These are phyloP conservation scores for Platygyra sinensis DNA, from an alignment of 64 coral and sea anemone genomes.

Conservation along the genomic window DNA sequence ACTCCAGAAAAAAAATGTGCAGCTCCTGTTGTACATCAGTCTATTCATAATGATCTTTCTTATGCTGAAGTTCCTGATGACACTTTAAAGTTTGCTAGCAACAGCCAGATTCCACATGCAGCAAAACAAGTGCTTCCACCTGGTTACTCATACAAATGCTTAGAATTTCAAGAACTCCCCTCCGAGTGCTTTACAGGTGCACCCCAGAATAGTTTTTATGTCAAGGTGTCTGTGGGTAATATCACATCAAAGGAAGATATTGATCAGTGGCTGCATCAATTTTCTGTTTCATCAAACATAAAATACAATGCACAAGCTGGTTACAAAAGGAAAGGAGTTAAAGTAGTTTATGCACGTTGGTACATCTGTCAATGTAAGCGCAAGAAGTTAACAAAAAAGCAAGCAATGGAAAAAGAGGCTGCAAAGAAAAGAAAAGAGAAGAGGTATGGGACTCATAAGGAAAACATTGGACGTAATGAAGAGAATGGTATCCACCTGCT, in stretches of 20 bases:
- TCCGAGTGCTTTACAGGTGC: slow-evolving; percentile 51
- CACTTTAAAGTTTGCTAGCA: too few species aligned
- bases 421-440: slow-evolving; percentile 20
- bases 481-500: slow-evolving; percentile 48
- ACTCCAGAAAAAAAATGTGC: too few species aligned
- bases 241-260: slow-evolving; percentile 63
- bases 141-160: slow-evolving; percentile 38
- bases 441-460: slow-evolving; percentile 12
- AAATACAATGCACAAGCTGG: slow-evolving; percentile 62
- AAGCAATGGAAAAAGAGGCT: slow-evolving; percentile 27
- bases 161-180: slow-evolving; percentile 41
- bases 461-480: slow-evolving; percentile 42
- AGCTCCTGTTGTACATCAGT: too few species aligned
- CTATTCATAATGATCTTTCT: slow-evolving; percentile 22
- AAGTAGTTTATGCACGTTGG: slow-evolving; percentile 42
- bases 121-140: slow-evolving; percentile 32
- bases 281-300: slow-evolving; percentile 54
- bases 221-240: slow-evolving; percentile 42
- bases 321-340: slow-evolving; percentile 41
- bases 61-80: slow-evolving; percentile 30
- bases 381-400: slow-evolving; percentile 56
- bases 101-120: slow-evolving; percentile 12
- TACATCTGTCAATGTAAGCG: too few species aligned
- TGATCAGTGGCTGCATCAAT: slow-evolving; percentile 31
- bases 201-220: slow-evolving; percentile 53